Base-by-base conservation (phyloP, 2,113 vertebrate genomes). In the Glaucidium brasilianum region DNA sequence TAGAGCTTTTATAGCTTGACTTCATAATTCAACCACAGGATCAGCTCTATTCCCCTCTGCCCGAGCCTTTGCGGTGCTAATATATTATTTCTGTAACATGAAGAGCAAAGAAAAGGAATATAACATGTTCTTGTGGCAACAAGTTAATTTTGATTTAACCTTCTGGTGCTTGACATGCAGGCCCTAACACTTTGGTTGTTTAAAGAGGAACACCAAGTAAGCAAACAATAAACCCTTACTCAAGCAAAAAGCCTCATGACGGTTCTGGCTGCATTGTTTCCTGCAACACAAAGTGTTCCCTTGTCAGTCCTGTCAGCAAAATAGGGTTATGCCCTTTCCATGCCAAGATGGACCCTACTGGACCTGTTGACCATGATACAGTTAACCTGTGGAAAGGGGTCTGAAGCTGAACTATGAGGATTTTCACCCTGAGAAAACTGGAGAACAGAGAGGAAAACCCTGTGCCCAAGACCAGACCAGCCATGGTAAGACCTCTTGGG, bases 1-100 rank as follows among this genome's bases (percentile, higher is more conserved):
- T 97, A 95, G 79, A 91, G 94, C 76, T 97, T 98, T 97, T 94
- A 26, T 63, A 97, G 91, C 75, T 97, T 73, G 83, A 79, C 87
- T 97, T 97, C 78, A 56, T 92, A 97, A 96, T 66, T 85, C 85
- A 96, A 85, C 91, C 95, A 91, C 95, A 96, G 73, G 92, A 94
- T 96, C 95, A 93, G 75, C 73, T 92, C 83, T 94, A 56, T 92
- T 96, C 78, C 92, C 92, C 88, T 94, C 87, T 45, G 86, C 72
- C 64, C 26, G 63, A 84, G 88, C 47, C 78, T 94, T 55, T 81
- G 77, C 83, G 79, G 47, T 21, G 72, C 12, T 91, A 66, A 69
- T 71, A 6, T 96, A 78, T 96, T 97, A 88, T 95, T 97, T 96
- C 85, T 96, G 87, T 96, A 97, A 97, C 47, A 88, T 26, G 84